Base-by-base conservation (phyloP, 2,113 vertebrate species). In the Eurystomus gularis region DNA sequence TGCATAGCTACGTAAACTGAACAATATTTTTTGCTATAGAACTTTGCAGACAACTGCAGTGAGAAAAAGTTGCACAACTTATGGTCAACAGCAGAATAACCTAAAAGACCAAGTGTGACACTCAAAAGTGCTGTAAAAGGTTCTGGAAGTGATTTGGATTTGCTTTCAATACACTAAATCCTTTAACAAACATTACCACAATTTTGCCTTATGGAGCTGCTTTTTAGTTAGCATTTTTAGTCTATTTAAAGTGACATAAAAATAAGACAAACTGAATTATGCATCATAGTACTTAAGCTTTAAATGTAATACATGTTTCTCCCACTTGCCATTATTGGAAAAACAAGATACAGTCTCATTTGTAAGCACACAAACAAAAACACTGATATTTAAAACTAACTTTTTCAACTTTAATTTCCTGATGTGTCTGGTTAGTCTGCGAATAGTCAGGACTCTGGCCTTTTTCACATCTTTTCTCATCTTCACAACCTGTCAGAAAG, bases 381-480 rank as follows among this genome's bases (percentile, higher is more conserved):
- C 9, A 78, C 9, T 28, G 35, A 26, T 70, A 83, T 10, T 77
- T 71, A 82, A 88, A 48, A 98, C 98, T 97, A 77, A 98, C 97
- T 99, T 99, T 98, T 98, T 99, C 28, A 98, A 97, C 96, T 99
- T 99, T 55, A 99, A 94, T n/a, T 96, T 97, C 6, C 79, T 15
- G 1, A 99, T 98, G 89, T 99, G 98, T 51, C 99, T 98, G 11
- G 98, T 98, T 87, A 99, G 96, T 96, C 98, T 99, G 84, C 99
- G 98, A 95, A 99, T 99, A 91, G 98, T 97, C 89, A 99, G 92
- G 70, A 98, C 98, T 96, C 98, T 98, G 52, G 98, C 97, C 94
- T 98, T 98, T 97, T 99, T 99, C 94, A 99, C 98, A 94, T 99
- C 99, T 97, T 98, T 99, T 95, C 99, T 99, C 99, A 99, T 98